Conservation (phyloP, 2,113 vertebrate species). For the Albula glossodonta region DNA sequence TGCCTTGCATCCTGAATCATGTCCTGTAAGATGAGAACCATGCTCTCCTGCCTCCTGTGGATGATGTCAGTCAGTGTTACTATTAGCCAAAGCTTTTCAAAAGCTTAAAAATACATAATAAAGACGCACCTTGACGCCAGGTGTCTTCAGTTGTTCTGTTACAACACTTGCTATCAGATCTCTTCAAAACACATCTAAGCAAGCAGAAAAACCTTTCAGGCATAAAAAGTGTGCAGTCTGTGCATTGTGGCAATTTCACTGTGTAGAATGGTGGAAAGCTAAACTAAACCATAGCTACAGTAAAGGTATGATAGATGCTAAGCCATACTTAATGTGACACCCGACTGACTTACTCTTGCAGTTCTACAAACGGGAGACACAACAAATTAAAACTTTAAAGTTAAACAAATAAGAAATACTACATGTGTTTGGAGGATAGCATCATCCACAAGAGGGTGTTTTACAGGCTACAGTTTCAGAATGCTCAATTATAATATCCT, state of each 20-base stretch:
- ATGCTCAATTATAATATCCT: neutral
- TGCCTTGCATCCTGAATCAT: neutral
- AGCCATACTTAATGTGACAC: neutral
- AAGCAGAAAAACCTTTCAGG: no score
- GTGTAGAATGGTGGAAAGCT: neutral
- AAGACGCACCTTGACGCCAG: no score
- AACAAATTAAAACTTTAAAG: neutral
- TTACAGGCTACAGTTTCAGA: neutral
- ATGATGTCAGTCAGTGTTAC: neutral
- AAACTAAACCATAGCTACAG: neutral
- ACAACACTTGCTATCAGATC: no score
- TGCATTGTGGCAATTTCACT: neutral
- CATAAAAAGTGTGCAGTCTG: neutral
- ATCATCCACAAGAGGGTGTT: neutral
- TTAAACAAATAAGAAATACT: neutral
- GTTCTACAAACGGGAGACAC: no score
- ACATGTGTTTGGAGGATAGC: neutral
- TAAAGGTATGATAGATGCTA: neutral
- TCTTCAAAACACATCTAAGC: neutral
- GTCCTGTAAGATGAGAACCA: neutral
- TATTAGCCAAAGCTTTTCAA: neutral
- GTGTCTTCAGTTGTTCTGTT: no score
- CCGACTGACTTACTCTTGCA: no score
- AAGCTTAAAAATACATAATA: no score
- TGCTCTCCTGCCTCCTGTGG: neutral